phyloP scores from a whole-genome alignment of 37 sponge, comb jelly and placozoan species.

The Spongilla lacustris region DNA sequence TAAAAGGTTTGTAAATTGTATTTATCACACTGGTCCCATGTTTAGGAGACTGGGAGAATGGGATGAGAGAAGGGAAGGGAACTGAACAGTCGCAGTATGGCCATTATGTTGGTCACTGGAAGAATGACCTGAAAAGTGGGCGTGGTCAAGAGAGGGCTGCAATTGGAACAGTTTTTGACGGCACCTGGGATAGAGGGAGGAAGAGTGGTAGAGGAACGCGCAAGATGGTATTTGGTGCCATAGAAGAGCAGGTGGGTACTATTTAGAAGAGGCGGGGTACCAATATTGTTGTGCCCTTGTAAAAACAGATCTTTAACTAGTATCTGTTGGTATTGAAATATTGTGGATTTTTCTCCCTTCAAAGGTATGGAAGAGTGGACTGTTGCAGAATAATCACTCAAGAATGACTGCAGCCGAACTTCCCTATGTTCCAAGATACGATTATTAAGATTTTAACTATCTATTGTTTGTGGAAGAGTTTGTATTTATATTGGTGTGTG shows the following conservation, averaged over 20 bases:
- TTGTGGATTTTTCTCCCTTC: neutral
- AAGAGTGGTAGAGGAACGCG: constrained; percentile 67
- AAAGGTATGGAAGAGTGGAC: constrained; percentile 74
- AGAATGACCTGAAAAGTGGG: constrained; percentile 71
- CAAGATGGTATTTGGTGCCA: constrained; percentile 65
- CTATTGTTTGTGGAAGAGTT: too few relatives aligned
- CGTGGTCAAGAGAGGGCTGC: constrained; percentile 72
- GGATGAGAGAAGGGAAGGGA: constrained; percentile 73
- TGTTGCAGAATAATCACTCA: constrained; percentile 21
- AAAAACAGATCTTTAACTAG: too few relatives aligned
- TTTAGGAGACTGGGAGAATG: constrained; percentile 84
- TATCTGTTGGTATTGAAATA: too few relatives aligned
- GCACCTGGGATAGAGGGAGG: constrained; percentile 68
- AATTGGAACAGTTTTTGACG: constrained; percentile 79
- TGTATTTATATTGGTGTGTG: neutral
- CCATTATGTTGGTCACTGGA: constrained; percentile 69
- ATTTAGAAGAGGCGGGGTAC: too few relatives aligned
- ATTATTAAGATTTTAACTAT: constrained; percentile 15
- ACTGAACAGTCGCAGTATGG: constrained; percentile 57
- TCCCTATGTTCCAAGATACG: constrained; percentile 56
- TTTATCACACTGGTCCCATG: too few relatives aligned
- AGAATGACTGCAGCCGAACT: constrained; percentile 79
- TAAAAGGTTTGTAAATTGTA: too few relatives aligned
- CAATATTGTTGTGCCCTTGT: too few relatives aligned
- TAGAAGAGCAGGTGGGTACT: constrained; percentile 71